Conservation (phyloP, 2,113 vertebrate species). For the Tiliqua scincoides region DNA sequence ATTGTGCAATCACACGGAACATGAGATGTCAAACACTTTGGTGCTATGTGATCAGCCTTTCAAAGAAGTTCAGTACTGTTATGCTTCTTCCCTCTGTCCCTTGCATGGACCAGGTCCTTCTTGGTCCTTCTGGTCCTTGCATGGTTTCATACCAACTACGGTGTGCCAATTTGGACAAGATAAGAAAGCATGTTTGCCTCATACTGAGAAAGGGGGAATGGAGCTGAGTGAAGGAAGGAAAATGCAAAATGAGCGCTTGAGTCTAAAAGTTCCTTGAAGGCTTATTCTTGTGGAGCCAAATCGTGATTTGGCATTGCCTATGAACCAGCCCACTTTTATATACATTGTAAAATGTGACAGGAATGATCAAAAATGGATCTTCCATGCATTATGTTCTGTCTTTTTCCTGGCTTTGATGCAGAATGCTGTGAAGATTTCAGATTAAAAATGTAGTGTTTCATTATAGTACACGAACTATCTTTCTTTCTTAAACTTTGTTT, state of each 20-base stretch:
- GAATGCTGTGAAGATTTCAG: conserved; percentile 54
- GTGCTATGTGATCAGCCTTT: no score
- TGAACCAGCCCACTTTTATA: not conserved
- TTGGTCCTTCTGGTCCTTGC: no score
- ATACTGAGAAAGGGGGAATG: not conserved
- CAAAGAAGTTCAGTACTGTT: no score
- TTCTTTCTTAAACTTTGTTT: conserved; percentile 60
- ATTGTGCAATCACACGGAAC: no score
- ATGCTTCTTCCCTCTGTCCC: no score
- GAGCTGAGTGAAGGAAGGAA: no score
- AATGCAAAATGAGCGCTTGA: not conserved
- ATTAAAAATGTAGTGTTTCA: conserved; percentile 46
- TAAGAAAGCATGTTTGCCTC: no score
- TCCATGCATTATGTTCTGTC: conserved; percentile 1
- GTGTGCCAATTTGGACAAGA: no score
- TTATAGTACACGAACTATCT: conserved; percentile 43
- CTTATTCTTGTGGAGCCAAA: not conserved
- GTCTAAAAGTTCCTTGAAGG: not conserved
- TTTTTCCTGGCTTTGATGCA: conserved; percentile 40
- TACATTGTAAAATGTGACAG: not conserved
- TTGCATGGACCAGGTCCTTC: no score
- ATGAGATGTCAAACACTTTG: no score
- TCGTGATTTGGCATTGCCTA: not conserved
- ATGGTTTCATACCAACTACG: no score
- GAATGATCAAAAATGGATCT: not conserved